phyloP scores from a whole-genome alignment of 2,797 vertebrate genomes.

The Eutrigla gurnardus region DNA sequence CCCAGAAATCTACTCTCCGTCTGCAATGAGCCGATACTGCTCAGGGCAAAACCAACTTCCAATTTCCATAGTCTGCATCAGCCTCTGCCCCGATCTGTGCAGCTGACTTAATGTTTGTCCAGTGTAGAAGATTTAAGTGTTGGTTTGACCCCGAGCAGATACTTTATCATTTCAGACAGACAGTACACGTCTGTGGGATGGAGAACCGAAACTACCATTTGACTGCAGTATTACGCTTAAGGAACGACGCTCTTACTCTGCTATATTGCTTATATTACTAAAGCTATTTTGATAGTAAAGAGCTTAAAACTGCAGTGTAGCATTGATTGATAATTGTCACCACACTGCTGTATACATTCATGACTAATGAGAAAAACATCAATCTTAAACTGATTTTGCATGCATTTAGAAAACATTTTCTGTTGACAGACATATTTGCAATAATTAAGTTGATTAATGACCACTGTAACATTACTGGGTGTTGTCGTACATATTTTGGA shows the following conservation, averaged over 20 bases:
- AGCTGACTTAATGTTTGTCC: neutral
- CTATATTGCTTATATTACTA: neutral
- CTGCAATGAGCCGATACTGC: neutral
- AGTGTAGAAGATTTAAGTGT: neutral
- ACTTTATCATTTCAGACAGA: neutral
- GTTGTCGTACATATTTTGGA: constrained; percentile 6
- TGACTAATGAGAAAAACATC: neutral
- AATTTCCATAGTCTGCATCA: neutral
- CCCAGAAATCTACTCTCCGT: neutral
- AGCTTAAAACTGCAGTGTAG: neutral
- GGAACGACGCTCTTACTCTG: neutral
- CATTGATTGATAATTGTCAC: too few relatives aligned
- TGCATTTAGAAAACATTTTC: neutral
- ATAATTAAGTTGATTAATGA: constrained; percentile 21
- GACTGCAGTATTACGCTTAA: neutral
- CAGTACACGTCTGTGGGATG: neutral
- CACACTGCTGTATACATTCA: neutral
- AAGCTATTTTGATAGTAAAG: neutral
- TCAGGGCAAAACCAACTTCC: neutral
- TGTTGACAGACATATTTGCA: constrained; percentile 10
- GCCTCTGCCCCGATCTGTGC: neutral
- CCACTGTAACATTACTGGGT: constrained; percentile 2
- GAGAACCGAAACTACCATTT: neutral
- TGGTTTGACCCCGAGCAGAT: neutral
- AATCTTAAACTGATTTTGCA: neutral